Evolutionary conservation across 2,797 vertebrate genomes (phyloP).

Genomic region (Cheirogaleus major): DNA sequence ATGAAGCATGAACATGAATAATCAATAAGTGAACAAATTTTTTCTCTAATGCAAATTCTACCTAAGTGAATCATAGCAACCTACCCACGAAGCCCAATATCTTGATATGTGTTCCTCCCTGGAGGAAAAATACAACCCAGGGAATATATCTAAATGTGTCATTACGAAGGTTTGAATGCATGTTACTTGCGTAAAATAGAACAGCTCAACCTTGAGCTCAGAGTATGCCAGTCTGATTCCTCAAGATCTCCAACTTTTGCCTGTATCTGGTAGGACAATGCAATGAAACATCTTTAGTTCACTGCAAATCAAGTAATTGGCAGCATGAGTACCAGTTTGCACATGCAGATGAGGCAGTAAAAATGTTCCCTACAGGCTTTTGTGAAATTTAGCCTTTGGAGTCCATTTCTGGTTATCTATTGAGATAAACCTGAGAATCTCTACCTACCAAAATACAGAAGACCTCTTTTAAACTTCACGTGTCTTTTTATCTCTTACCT

Average conservation of each 20-base stretch:
- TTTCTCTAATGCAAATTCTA: not conserved
- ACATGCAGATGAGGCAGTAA: not conserved
- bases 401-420: not conserved
- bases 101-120: not conserved
- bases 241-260: not conserved
- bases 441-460: not conserved
- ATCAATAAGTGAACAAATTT: not conserved
- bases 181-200: not conserved
- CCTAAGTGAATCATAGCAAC: not conserved
- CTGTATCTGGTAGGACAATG: not conserved
- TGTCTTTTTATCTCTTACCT: not conserved
- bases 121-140: not conserved
- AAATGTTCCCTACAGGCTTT: not conserved
- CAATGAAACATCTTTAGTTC: constrained; percentile 24
- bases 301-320: constrained; percentile 37
- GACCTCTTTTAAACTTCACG: not conserved
- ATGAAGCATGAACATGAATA: not conserved
- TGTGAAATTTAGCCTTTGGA: not conserved
- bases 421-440: not conserved
- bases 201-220: not conserved
- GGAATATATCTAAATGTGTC: not conserved
- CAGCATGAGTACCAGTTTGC: not conserved
- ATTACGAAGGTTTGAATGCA: not conserved
- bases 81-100: not conserved
- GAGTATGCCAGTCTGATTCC: not conserved